These are phyloP conservation scores for Pseudolaguvia tuberculata DNA, from an alignment of 2,113 vertebrate genomes.

Conservation along the genomic window DNA sequence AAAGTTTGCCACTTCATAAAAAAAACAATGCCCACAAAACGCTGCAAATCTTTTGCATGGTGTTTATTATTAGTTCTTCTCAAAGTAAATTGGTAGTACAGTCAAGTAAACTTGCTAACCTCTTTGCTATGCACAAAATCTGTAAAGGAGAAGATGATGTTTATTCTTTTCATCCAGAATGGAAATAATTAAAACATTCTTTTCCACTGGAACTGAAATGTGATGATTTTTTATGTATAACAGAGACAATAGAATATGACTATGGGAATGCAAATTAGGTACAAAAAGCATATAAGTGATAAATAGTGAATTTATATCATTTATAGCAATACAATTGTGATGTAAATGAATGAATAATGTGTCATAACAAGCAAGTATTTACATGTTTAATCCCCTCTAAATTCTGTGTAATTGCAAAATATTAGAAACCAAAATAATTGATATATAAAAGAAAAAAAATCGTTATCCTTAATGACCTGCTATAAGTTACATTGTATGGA, in stretches of 20 bases:
- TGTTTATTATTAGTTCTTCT: conserved; percentile 68
- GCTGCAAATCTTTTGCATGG: conserved; percentile 70
- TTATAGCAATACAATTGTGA: too few species aligned
- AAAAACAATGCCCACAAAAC: conserved; percentile 74
- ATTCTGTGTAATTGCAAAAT: not conserved
- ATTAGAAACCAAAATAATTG: not conserved
- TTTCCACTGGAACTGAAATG: conserved; percentile 4
- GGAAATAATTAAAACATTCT: conserved; percentile 64
- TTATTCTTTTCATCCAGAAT: conserved; percentile 61
- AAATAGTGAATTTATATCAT: too few species aligned
- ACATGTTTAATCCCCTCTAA: too few species aligned
- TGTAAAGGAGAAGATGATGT: conserved; percentile 35
- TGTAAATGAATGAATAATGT: too few species aligned
- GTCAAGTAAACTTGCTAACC: conserved; percentile 65
- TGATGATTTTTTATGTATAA: not conserved
- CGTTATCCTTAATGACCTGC: too few species aligned
- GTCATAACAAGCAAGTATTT: too few species aligned
- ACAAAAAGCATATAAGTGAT: too few species aligned
- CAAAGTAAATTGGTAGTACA: conserved; percentile 61
- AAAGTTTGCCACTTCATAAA: conserved; percentile 59
- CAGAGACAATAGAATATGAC: too few species aligned
- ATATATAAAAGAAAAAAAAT: not conserved
- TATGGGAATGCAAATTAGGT: too few species aligned
- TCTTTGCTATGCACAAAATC: conserved; percentile 59
- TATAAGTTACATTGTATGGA: too few species aligned